Evolutionary conservation across 1,140 invertebrate species (phyloP).

Genomic region (Hypsibius dujardini): DNA sequence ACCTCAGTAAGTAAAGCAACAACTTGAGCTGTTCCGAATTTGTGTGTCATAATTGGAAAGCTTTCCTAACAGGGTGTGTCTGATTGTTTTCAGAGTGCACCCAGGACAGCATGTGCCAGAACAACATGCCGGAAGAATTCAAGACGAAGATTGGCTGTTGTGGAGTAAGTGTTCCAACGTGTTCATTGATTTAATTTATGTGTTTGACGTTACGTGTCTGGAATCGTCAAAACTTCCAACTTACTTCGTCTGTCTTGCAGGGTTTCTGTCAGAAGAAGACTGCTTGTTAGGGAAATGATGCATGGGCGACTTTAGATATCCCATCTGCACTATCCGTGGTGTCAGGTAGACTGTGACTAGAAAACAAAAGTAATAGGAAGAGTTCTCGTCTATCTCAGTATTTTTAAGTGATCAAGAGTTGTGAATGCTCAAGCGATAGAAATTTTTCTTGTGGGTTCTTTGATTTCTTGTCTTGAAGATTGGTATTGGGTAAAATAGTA

Average conservation of each 20-base stretch:
- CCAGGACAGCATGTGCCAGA: neutral
- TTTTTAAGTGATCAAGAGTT: too few relatives aligned
- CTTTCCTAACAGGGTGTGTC: neutral
- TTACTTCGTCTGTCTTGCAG: neutral
- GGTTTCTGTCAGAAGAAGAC: neutral
- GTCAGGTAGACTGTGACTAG: too few relatives aligned
- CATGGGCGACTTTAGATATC: too few relatives aligned
- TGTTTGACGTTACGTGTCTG: neutral
- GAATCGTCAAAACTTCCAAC: neutral
- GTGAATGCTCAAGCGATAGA: too few relatives aligned
- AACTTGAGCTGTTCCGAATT: too few relatives aligned
- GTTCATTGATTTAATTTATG: neutral
- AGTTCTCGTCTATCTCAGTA: too few relatives aligned
- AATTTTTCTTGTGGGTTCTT: too few relatives aligned
- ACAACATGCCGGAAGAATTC: constrained; percentile 6
- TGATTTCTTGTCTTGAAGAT: too few relatives aligned
- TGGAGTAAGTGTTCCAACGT: neutral
- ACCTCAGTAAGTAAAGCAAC: neutral
- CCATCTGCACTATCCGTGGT: too few relatives aligned
- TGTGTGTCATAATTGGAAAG: too few relatives aligned
- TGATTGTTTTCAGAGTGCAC: neutral
- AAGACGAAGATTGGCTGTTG: neutral
- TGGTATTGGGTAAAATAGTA: too few relatives aligned
- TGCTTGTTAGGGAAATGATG: neutral
- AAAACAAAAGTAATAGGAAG: too few relatives aligned